These are phyloP conservation scores for Leucophenga maculata DNA, from an alignment of 2,888 invertebrate species.

Conservation along the genomic window DNA sequence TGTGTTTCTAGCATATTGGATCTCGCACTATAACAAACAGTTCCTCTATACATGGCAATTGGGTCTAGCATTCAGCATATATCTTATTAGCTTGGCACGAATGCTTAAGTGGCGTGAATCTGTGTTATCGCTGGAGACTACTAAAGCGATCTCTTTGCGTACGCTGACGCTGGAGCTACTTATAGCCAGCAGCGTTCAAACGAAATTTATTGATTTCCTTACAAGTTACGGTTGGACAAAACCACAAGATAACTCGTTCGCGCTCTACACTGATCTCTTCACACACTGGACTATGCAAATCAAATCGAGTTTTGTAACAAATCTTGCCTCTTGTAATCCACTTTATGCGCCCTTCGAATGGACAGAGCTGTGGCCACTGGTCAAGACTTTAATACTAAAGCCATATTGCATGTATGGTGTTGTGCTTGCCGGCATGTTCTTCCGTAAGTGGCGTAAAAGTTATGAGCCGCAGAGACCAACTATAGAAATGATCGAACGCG, in stretches of 20 bases:
- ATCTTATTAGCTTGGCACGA: constrained; percentile 58
- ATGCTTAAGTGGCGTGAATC: constrained; percentile 47
- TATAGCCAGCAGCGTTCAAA: constrained; percentile 64
- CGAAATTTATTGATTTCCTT: constrained; percentile 62
- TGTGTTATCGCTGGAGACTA: constrained; percentile 41
- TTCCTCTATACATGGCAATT: constrained; percentile 69
- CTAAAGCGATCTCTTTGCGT: constrained; percentile 57
- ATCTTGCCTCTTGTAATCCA: constrained; percentile 68
- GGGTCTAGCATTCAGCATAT: constrained; percentile 64
- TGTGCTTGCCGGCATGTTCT: constrained; percentile 68
- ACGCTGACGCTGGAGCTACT: constrained; percentile 61
- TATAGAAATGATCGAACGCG: constrained; percentile 70
- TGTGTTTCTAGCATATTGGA: constrained; percentile 63
- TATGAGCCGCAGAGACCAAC: constrained; percentile 52
- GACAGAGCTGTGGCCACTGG: constrained; percentile 67
- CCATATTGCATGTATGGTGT: constrained; percentile 71
- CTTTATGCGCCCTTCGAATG: constrained; percentile 62
- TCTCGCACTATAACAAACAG: constrained; percentile 68
- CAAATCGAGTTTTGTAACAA: constrained; percentile 66
- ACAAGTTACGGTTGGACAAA: constrained; percentile 60
- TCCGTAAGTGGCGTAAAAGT: constrained; percentile 68
- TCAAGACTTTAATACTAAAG: constrained; percentile 69
- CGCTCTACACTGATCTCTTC: constrained; percentile 64
- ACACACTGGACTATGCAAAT: constrained; percentile 68
- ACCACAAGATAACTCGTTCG: constrained; percentile 59